A percentile compares a stretch with the other conserved stretches of the same genome.
Evolutionary conservation across 2,797 vertebrate species (phyloP).

Genomic region (Coracias cyanogaster): DNA sequence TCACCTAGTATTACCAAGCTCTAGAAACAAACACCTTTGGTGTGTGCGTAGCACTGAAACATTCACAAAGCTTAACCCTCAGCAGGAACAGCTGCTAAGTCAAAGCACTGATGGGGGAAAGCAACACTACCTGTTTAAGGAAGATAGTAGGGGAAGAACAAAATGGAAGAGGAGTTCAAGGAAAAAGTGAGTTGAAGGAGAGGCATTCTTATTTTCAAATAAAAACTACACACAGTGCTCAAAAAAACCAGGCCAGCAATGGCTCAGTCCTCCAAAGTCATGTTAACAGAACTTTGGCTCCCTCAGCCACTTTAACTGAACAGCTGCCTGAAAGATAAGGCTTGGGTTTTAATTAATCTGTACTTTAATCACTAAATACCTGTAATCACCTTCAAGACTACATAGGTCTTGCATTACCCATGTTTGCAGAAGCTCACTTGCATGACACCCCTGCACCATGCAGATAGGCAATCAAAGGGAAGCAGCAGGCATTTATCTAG

Average conservation of each 20-base stretch:
- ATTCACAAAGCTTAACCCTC: neutral
- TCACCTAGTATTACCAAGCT: neutral
- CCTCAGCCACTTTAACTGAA: neutral
- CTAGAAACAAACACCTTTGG: neutral
- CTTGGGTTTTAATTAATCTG: neutral
- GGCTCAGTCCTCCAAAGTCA: neutral
- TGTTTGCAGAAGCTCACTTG: neutral
- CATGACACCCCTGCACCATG: neutral
- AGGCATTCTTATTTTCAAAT: neutral
- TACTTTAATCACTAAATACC: neutral
- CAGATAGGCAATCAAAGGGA: neutral
- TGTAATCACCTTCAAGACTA: neutral
- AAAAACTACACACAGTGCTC: neutral
- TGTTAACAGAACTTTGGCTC: neutral
- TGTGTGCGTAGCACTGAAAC: neutral
- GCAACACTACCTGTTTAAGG: neutral
- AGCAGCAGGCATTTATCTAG: neutral
- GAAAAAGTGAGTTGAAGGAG: neutral
- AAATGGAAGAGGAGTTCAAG: neutral
- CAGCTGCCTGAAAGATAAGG: neutral
- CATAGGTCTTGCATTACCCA: neutral
- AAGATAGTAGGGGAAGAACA: neutral
- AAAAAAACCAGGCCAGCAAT: neutral
- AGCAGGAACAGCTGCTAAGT: neutral
- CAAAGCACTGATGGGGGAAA: neutral